These are phyloP conservation scores for Phoxinus dragarum DNA, from an alignment of 2,797 vertebrate species.

Conservation along the genomic window DNA sequence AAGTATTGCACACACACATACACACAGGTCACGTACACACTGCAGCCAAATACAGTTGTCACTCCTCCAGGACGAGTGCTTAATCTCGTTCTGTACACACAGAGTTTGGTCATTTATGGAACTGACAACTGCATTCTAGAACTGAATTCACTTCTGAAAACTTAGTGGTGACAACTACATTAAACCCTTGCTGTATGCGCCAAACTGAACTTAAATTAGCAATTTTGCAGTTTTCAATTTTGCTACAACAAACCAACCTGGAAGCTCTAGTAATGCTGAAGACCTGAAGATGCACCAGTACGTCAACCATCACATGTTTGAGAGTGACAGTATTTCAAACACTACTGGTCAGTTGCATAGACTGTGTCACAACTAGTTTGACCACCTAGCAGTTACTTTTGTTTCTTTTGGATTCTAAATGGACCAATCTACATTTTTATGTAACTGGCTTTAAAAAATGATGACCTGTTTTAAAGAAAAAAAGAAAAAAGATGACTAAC, in stretches of 20 bases:
- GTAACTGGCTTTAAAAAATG: neutral
- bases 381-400: neutral
- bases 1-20: constrained; percentile 32
- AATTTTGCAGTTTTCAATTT: neutral
- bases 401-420: neutral
- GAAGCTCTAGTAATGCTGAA: neutral
- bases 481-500: neutral
- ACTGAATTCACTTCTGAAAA: neutral
- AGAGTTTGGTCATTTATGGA: neutral
- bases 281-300: neutral
- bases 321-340: neutral
- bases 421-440: neutral
- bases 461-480: neutral
- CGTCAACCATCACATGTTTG: neutral
- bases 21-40: constrained; percentile 35
- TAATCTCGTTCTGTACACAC: neutral
- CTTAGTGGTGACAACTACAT: neutral
- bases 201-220: neutral
- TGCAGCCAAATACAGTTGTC: constrained; percentile 24
- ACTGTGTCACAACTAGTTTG: neutral
- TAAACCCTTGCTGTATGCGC: neutral
- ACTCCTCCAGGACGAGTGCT: neutral
- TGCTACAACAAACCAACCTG: neutral
- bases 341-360: neutral
- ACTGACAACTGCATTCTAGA: neutral